Conservation (phyloP, 2,113 vertebrate genomes). For the Catagonus wagneri region DNA sequence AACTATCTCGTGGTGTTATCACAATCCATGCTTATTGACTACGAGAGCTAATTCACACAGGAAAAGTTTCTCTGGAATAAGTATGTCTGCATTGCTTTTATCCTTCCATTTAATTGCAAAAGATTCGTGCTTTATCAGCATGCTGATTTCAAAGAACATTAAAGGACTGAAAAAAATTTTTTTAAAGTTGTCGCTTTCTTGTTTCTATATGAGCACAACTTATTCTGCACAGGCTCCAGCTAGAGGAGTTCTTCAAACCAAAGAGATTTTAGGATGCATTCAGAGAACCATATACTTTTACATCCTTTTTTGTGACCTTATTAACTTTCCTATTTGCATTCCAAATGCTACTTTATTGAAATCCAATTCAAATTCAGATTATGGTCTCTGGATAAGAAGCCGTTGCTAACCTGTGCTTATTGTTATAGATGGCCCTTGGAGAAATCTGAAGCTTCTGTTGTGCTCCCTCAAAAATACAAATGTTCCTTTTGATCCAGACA, state of each 20-base stretch:
- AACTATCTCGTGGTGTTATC: slow-evolving; percentile 74
- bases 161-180: slow-evolving; percentile 34
- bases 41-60: slow-evolving; percentile 68
- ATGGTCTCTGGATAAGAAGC: slow-evolving; percentile 72
- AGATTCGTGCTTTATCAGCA: slow-evolving; percentile 76
- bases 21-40: slow-evolving; percentile 71
- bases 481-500: slow-evolving; percentile 67
- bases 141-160: slow-evolving; percentile 81
- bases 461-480: slow-evolving; percentile 60
- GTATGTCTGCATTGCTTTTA: slow-evolving; percentile 72
- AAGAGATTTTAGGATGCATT: slow-evolving; percentile 79
- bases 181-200: slow-evolving; percentile 26
- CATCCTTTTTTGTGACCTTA: slow-evolving; percentile 79
- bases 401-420: slow-evolving; percentile 71
- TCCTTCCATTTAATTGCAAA: slow-evolving; percentile 77
- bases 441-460: slow-evolving; percentile 60
- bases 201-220: slow-evolving; percentile 64
- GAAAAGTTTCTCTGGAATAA: slow-evolving; percentile 76
- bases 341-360: slow-evolving; percentile 81
- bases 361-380: slow-evolving; percentile 86
- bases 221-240: slow-evolving; percentile 58
- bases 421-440: slow-evolving; percentile 78
- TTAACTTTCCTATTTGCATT: slow-evolving; percentile 86
- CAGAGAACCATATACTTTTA: slow-evolving; percentile 73
- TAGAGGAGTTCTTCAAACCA: slow-evolving; percentile 70